Evolutionary conservation across 2,888 invertebrate species (phyloP).

Genomic region (Drosophila lutescens): DNA sequence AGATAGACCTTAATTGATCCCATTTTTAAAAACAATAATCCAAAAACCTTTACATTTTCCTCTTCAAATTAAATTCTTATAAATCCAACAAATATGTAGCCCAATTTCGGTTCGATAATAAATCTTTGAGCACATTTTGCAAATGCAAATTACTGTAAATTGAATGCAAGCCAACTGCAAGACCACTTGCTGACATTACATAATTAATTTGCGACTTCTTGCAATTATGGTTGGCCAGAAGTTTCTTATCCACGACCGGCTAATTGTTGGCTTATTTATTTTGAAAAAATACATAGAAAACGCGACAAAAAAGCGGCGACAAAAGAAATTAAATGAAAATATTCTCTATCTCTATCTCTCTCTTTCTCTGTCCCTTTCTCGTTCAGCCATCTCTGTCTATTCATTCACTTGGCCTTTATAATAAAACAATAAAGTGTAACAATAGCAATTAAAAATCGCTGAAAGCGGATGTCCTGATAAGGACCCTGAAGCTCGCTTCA

Average conservation of each 20-base stretch:
- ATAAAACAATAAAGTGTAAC: slow-evolving; percentile 77
- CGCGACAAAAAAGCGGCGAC: slow-evolving; percentile 30
- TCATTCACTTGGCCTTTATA: slow-evolving; percentile 76
- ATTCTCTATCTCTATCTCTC: slow-evolving; percentile 19
- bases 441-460: slow-evolving; percentile 80
- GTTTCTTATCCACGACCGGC: slow-evolving; percentile 18
- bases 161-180: neutral
- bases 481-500: slow-evolving; percentile 62
- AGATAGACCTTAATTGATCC: too few relatives aligned
- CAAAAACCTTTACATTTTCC: too few relatives aligned
- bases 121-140: neutral
- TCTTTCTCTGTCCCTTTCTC: neutral
- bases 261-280: slow-evolving; percentile 71
- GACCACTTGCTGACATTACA: slow-evolving; percentile 14
- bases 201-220: slow-evolving; percentile 30
- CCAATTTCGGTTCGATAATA: neutral
- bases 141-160: neutral
- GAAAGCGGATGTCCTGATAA: slow-evolving; percentile 80
- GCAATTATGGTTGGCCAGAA: slow-evolving; percentile 20
- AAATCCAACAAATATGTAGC: neutral
- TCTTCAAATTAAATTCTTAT: too few relatives aligned
- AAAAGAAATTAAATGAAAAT: slow-evolving; percentile 55
- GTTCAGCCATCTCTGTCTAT: slow-evolving; percentile 35
- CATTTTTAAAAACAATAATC: too few relatives aligned
- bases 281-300: slow-evolving; percentile 29